These are phyloP conservation scores for Gallinago paraguaiae DNA, from an alignment of 2,113 vertebrate species.

Conservation along the genomic window DNA sequence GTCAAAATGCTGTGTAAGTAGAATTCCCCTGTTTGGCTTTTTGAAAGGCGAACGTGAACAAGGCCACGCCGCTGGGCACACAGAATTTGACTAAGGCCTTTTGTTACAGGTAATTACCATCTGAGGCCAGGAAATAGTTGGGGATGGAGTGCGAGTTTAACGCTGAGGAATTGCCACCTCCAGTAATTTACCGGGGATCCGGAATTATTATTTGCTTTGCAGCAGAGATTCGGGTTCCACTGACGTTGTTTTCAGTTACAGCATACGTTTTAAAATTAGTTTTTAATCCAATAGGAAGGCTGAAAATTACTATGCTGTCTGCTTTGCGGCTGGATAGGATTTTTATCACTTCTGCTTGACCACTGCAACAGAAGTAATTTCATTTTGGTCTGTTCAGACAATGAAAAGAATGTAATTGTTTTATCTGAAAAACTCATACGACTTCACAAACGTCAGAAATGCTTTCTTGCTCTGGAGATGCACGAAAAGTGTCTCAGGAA, in stretches of 20 bases:
- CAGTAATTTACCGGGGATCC: not conserved
- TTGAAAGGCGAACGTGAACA: not conserved
- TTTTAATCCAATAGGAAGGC: not conserved
- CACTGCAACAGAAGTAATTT: not conserved
- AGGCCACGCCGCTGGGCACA: not conserved
- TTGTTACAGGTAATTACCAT: not conserved
- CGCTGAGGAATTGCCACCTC: not conserved
- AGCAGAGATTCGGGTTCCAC: not conserved
- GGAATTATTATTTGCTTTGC: not conserved
- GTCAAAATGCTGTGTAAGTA: not conserved
- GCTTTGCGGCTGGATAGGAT: not conserved
- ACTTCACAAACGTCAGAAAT: not conserved
- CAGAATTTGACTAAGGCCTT: not conserved
- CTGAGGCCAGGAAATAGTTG: not conserved
- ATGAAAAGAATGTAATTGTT: not conserved
- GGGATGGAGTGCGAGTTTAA: not conserved
- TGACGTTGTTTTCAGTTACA: not conserved
- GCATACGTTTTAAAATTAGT: not conserved
- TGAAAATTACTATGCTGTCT: not conserved
- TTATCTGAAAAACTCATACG: not conserved
- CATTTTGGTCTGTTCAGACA: not conserved
- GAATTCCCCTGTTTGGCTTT: not conserved
- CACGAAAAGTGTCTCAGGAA: not conserved
- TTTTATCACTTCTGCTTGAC: not conserved
- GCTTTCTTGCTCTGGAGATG: not conserved